Evolutionary conservation across 2,888 invertebrate species (phyloP), one percentile per base, ranked within the genome.

Genomic region (Spicauda simplicius): DNA sequence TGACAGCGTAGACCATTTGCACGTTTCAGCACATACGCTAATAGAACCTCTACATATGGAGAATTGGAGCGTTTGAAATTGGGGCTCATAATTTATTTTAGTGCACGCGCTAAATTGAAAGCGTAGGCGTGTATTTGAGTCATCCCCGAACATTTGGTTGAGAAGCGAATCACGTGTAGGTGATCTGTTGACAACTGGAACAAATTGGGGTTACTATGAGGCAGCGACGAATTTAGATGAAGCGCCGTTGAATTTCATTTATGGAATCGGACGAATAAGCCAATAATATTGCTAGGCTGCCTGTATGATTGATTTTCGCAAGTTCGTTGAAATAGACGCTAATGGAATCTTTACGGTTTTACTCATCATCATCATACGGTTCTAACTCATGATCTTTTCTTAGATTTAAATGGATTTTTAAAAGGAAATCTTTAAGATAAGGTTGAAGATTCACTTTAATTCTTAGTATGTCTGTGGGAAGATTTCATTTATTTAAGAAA

Each of bases 41-140:
- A 59, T 59, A 59, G 45, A 48, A 48, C n/a, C 45, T 3, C 41
- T 48, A 16, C n/a, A 48, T 16, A 48, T 16, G 14, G 7, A 33
- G 50, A 12, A 60, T 53, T 61, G 14, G 20, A 45, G 20, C 59
- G 59, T 59, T 59, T n/a, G 19, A 72, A 41, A 64, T 69, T 71
- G 64, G 37, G 14, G 65, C 64, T 72, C 50, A 72, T 70, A 69
- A 71, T 70, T 71, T 72, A 70, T 71, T 59, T 52, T 66, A 61
- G 48, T 64, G 56, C 48, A 64, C 58, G 53, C 58, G 59, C 48
- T 18, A 25, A 53, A 53, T 65, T 30, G 59, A 59, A 54, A 59
- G 45, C 55, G 54, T 55, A 55, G 59, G 59, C 33, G 48, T 58
- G 52, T 64, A 64, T 64, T 64, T 58, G 58, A 64, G 37, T 52